Percentiles rank a stretch among this genome's conserved stretches.
Evolutionary conservation across 2,113 vertebrate species (phyloP).

Genomic region (Rattus norvegicus): DNA sequence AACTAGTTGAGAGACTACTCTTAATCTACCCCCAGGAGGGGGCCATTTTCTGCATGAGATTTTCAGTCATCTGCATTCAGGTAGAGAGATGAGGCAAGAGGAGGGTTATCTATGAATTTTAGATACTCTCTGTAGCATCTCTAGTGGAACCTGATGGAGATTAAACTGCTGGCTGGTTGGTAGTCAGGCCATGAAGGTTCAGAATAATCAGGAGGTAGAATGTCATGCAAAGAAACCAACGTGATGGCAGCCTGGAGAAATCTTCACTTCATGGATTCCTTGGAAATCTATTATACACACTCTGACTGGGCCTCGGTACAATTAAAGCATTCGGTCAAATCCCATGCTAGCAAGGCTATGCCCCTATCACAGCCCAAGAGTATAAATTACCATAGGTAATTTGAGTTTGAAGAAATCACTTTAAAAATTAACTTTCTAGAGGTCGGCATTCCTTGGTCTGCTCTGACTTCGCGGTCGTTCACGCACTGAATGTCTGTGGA

Average conservation of each 20-base stretch:
- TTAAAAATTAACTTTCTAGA: neutral
- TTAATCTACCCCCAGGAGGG: neutral
- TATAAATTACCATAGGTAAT: neutral
- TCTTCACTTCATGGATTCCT: neutral
- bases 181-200: neutral
- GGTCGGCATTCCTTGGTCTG: neutral
- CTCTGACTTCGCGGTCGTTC: neutral
- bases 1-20: slow-evolving; percentile 13
- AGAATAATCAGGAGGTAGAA: neutral
- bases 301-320: neutral
- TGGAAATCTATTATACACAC: neutral
- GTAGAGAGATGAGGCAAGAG: slow-evolving; percentile 6
- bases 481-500: neutral
- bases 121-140: neutral
- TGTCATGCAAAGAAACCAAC: neutral
- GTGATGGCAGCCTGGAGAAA: neutral
- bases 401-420: slow-evolving; percentile 21
- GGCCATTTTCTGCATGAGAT: neutral
- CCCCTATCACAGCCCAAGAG: neutral
- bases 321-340: neutral
- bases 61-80: slow-evolving; percentile 55
- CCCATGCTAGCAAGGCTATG: neutral
- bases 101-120: slow-evolving; percentile 53
- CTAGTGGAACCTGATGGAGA: neutral
- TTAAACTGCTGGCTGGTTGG: slow-evolving; percentile 13